Conservation (phyloP, 2,113 vertebrate species). For the Salvelinus alpinus region DNA sequence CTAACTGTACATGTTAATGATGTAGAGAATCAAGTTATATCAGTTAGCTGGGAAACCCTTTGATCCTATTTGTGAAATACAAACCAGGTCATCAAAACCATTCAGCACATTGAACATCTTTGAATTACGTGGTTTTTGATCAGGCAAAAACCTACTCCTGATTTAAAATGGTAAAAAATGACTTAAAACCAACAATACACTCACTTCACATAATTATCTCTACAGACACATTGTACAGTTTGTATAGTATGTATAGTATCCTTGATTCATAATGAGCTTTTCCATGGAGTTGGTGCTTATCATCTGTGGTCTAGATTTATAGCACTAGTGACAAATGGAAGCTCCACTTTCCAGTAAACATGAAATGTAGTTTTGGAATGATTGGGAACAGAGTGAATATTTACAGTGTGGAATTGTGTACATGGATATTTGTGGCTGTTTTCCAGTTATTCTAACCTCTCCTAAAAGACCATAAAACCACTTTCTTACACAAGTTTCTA, state of each 20-base stretch:
- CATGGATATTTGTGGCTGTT: slow-evolving; percentile 83
- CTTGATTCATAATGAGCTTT: too few relatives aligned
- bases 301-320: not conserved
- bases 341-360: not conserved
- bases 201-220: slow-evolving; percentile 29
- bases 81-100: not conserved
- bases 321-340: slow-evolving; percentile 40
- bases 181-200: slow-evolving; percentile 22
- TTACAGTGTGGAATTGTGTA: slow-evolving; percentile 67
- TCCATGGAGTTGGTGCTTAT: too few relatives aligned
- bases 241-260: too few relatives aligned
- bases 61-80: slow-evolving; percentile 46
- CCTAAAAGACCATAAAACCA: slow-evolving; percentile 72
- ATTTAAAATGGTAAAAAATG: slow-evolving; percentile 32
- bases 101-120: slow-evolving; percentile 39
- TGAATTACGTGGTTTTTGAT: slow-evolving; percentile 30
- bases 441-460: slow-evolving; percentile 57
- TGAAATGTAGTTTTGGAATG: slow-evolving; percentile 68
- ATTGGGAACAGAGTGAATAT: slow-evolving; percentile 79
- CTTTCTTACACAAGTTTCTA: slow-evolving; percentile 74
- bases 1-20: too few relatives aligned
- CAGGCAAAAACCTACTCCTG: slow-evolving; percentile 25
- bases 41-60: not conserved
- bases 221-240: slow-evolving; percentile 17
- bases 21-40: not conserved